Conservation (phyloP, 2,113 vertebrate species). For the Hemichromis elongatus region DNA sequence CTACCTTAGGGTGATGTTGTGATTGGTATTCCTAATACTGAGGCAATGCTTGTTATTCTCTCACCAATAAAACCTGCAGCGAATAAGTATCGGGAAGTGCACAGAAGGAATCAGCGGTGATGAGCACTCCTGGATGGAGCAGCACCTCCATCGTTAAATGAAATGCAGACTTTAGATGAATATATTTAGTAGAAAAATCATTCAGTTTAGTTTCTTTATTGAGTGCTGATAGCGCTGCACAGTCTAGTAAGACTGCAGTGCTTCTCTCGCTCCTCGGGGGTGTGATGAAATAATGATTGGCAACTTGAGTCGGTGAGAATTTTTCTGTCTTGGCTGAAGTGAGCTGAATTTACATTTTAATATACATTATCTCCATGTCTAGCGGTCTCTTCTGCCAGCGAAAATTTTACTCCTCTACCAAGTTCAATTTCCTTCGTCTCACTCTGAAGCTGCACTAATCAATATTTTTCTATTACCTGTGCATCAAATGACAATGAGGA, state of each 20-base stretch:
- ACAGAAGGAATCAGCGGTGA: not conserved
- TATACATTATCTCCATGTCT: not conserved
- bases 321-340: not conserved
- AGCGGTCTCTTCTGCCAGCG: not conserved
- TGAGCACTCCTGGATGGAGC: not conserved
- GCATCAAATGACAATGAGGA: not conserved
- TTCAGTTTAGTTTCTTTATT: not conserved
- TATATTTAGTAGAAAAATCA: not conserved
- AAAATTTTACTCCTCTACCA: not conserved
- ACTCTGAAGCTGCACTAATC: not conserved
- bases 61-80: not conserved
- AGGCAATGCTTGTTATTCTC: not conserved
- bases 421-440: not conserved
- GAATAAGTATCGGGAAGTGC: not conserved
- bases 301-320: not conserved
- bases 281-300: not conserved
- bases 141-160: not conserved
- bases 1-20: not conserved
- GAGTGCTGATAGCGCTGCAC: not conserved
- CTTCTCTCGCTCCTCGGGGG: not conserved
- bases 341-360: not conserved
- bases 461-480: not conserved
- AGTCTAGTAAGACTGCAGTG: not conserved
- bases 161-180: not conserved
- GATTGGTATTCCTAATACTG: not conserved